phyloP scores from a whole-genome alignment of 1,140 invertebrate genomes.

The Drosophila pallidifrons region DNA sequence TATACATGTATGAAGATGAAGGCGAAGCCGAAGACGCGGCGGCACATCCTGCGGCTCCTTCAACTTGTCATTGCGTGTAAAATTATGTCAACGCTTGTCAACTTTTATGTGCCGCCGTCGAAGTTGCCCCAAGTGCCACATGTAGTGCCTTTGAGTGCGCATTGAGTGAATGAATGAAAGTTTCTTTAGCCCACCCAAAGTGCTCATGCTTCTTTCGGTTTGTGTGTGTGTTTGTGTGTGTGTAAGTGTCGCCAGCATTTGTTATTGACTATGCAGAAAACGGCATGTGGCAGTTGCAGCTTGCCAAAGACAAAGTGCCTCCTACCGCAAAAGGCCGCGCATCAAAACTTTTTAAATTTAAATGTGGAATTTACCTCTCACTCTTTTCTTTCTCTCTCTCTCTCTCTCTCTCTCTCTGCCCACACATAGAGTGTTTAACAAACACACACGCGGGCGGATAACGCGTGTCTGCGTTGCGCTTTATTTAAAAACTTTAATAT shows the following conservation, averaged over 20 bases:
- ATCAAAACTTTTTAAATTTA: constrained; percentile 78
- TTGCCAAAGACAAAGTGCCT: constrained; percentile 51
- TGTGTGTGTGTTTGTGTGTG: constrained; percentile 39
- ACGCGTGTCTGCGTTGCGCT: neutral
- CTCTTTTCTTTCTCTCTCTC: neutral
- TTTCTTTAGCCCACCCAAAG: constrained; percentile 35
- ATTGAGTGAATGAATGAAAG: constrained; percentile 73
- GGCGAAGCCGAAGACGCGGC: constrained; percentile 23
- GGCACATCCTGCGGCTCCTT: constrained; percentile 62
- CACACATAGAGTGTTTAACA: constrained; percentile 9
- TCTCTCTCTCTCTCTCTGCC: too few relatives aligned
- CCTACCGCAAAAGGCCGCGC: constrained; percentile 16
- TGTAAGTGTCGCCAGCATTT: constrained; percentile 26
- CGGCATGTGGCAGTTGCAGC: constrained; percentile 32
- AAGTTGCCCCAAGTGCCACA: constrained; percentile 63
- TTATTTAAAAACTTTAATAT: constrained; percentile 52
- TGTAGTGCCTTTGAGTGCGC: constrained; percentile 73
- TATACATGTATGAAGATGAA: constrained; percentile 18
- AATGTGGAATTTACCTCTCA: constrained; percentile 61
- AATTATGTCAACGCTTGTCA: constrained; percentile 82
- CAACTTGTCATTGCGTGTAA: constrained; percentile 80
- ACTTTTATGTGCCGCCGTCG: constrained; percentile 64
- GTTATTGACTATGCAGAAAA: constrained; percentile 69
- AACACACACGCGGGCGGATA: neutral
- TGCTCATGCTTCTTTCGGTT: neutral